Evolutionary conservation across 2,888 invertebrate species (phyloP).

Genomic region (Drosophila paranaensis): DNA sequence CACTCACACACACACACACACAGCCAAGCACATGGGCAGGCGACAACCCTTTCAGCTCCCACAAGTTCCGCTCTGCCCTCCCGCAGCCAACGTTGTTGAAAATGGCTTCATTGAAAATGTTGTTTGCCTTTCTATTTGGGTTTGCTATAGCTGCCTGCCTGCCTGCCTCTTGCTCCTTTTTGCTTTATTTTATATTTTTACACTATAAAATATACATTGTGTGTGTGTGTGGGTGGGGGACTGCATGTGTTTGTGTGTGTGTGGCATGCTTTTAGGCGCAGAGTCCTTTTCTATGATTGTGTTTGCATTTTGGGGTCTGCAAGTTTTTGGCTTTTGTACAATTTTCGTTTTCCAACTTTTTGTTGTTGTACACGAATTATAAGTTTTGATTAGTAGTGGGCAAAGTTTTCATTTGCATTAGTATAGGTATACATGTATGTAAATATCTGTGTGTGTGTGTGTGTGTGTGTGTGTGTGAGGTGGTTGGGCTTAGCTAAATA

Average conservation of each 20-base stretch:
- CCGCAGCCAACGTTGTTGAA: constrained; percentile 52
- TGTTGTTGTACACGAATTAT: constrained; percentile 79
- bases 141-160: constrained; percentile 57
- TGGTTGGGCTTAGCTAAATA: constrained; percentile 3
- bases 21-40: constrained; percentile 34
- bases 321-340: constrained; percentile 78
- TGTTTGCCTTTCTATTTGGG: constrained; percentile 79
- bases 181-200: constrained; percentile 78
- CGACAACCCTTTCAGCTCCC: constrained; percentile 66
- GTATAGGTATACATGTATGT: constrained; percentile 33
- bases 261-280: constrained; percentile 56
- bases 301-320: constrained; percentile 67
- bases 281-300: constrained; percentile 60
- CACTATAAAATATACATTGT: constrained; percentile 78
- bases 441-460: constrained; percentile 14
- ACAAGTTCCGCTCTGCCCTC: constrained; percentile 11
- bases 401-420: constrained; percentile 65
- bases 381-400: constrained; percentile 81
- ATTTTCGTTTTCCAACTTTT: constrained; percentile 80
- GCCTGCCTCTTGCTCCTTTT: constrained; percentile 42
- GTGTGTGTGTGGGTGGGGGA: constrained; percentile 14
- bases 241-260: constrained; percentile 30
- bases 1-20: constrained; percentile 17
- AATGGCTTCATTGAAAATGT: constrained; percentile 81
- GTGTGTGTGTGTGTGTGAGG: constrained; percentile 16